Conservation (phyloP, 1,140 invertebrate species). For the Pogonomyrmex barbatus region DNA sequence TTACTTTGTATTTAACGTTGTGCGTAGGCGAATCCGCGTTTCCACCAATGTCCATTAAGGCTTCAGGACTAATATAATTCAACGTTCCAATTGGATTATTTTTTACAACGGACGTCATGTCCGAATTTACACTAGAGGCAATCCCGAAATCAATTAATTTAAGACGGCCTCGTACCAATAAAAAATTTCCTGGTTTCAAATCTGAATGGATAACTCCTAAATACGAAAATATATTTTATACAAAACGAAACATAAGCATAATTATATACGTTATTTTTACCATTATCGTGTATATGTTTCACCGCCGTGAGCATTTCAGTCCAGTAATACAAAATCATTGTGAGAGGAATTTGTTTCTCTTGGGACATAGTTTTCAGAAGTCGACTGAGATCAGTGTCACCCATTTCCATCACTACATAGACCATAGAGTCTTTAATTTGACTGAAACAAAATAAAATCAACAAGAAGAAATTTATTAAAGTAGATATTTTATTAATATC, state of each 20-base stretch:
- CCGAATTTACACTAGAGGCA: slow-evolving; percentile 94
- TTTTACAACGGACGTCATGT: slow-evolving; percentile 96
- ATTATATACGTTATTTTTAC: slow-evolving; percentile 84
- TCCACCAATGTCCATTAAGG: slow-evolving; percentile 88
- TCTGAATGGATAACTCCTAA: slow-evolving; percentile 97
- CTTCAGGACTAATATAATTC: slow-evolving; percentile 99
- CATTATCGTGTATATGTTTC: slow-evolving; percentile 95
- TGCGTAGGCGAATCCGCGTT: slow-evolving; percentile 82
- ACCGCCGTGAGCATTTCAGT: slow-evolving; percentile 97
- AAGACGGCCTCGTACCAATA: slow-evolving; percentile 93
- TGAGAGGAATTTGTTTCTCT: slow-evolving; percentile 88
- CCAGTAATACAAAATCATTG: slow-evolving; percentile 96
- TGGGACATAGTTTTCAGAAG: slow-evolving; percentile 89
- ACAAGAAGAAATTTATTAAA: slow-evolving; percentile 11
- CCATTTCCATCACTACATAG: slow-evolving; percentile 96
- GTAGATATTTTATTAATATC: neutral
- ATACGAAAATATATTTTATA: slow-evolving; percentile 76
- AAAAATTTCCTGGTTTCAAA: slow-evolving; percentile 98
- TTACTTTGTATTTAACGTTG: slow-evolving; percentile 83
- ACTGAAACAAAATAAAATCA: slow-evolving; percentile 84
- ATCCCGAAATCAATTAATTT: slow-evolving; percentile 99
- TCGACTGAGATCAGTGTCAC: slow-evolving; percentile 94
- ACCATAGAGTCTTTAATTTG: slow-evolving; percentile 88
- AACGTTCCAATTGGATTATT: slow-evolving; percentile 94
- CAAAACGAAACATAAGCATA: neutral